Evolutionary conservation across 1,140 invertebrate genomes (phyloP).

Genomic region (Rhyzopertha dominica): DNA sequence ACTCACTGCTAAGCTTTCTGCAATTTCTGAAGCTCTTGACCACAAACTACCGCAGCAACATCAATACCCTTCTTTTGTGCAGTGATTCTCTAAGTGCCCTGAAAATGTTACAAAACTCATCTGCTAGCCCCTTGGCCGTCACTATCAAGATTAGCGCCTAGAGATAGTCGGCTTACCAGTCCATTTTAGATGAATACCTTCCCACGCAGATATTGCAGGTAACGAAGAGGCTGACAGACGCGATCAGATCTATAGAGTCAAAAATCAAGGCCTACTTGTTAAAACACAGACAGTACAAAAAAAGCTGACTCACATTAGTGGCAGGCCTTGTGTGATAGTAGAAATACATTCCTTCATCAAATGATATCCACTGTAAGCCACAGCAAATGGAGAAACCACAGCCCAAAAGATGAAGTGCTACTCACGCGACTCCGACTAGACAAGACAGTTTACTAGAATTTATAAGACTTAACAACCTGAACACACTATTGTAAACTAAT

Average conservation of each 20-base stretch:
- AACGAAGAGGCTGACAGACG: constrained; percentile 11
- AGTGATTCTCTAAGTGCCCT: constrained; percentile 6
- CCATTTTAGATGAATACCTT: constrained; percentile 13
- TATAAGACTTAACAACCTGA: too few species aligned
- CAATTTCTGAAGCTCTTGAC: constrained; percentile 6
- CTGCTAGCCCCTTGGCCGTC: too few species aligned
- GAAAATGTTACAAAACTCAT: constrained; percentile 6
- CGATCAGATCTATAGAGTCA: constrained; percentile 5
- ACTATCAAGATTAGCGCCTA: constrained; percentile 7
- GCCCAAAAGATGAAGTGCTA: too few species aligned
- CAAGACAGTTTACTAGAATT: too few species aligned
- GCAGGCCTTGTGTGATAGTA: too few species aligned
- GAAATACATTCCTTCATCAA: too few species aligned
- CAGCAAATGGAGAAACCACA: too few species aligned
- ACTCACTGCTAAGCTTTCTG: constrained; percentile 9
- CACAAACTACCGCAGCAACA: not conserved
- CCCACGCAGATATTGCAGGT: constrained; percentile 13
- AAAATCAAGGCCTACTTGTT: constrained; percentile 1
- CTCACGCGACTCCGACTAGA: too few species aligned
- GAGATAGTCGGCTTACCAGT: not conserved
- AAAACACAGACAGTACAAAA: constrained; percentile 13
- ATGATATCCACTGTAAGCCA: too few species aligned
- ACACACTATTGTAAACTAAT: too few species aligned
- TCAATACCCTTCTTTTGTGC: not conserved
- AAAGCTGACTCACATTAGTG: constrained; percentile 7